These are phyloP conservation scores for Vanessa atalanta DNA, from an alignment of 1,140 invertebrate species.

Conservation along the genomic window DNA sequence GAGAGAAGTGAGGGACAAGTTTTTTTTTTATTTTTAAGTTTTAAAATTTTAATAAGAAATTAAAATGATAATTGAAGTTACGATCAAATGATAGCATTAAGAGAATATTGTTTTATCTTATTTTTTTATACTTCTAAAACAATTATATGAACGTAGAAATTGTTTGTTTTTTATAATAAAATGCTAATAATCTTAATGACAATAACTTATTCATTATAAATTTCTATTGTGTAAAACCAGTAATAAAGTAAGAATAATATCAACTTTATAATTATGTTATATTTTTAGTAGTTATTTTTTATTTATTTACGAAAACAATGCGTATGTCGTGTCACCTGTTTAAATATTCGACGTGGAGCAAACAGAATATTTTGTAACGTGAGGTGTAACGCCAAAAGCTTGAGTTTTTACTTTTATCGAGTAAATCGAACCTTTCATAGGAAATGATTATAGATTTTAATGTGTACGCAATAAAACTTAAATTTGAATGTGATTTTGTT, in stretches of 20 bases:
- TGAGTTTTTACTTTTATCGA: constrained; percentile 76
- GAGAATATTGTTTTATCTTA: neutral
- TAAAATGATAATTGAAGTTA: neutral
- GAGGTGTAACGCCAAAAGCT: constrained; percentile 58
- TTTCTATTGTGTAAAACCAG: too few relatives aligned
- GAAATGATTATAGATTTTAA: constrained; percentile 20
- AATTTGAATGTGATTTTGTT: constrained; percentile 10
- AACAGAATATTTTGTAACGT: constrained; percentile 58
- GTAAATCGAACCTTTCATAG: constrained; percentile 34
- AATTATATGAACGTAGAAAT: too few relatives aligned
- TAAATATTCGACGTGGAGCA: constrained; percentile 45
- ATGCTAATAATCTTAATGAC: too few relatives aligned
- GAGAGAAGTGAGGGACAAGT: neutral
- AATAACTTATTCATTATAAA: too few relatives aligned
- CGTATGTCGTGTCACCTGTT: constrained; percentile 43
- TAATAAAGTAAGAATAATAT: neutral
- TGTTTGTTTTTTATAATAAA: too few relatives aligned
- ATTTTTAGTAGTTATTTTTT: constrained; percentile 24
- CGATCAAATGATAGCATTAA: neutral
- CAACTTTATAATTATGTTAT: neutral
- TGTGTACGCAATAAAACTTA: constrained; percentile 6
- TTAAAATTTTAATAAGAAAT: neutral
- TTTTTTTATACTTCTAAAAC: neutral
- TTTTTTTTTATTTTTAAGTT: neutral
- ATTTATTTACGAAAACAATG: constrained; percentile 20